phyloP scores from a whole-genome alignment of 1,140 invertebrate species.

The Temnothorax nylanderi region DNA sequence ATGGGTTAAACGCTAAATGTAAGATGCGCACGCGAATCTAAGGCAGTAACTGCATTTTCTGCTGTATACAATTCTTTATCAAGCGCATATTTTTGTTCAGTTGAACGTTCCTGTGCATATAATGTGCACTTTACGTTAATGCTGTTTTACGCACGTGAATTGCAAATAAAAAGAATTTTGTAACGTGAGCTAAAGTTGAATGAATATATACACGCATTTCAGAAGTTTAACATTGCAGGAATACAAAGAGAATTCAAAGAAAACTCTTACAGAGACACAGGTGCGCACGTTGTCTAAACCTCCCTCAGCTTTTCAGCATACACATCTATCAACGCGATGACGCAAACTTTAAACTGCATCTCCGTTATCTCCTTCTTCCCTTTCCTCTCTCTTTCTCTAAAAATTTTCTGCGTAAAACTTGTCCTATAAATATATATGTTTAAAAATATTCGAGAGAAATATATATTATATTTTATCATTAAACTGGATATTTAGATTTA shows the following conservation, averaged over 20 bases:
- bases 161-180: neutral
- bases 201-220: neutral
- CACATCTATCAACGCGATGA: slow-evolving; percentile 17
- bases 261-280: neutral
- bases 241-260: neutral
- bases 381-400: neutral
- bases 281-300: slow-evolving; percentile 10
- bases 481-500: neutral
- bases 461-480: slow-evolving; percentile 3
- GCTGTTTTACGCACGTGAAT: neutral
- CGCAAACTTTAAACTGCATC: slow-evolving; percentile 9
- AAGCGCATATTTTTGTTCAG: neutral
- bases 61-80: neutral
- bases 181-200: neutral
- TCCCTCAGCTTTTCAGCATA: neutral
- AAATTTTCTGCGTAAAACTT: neutral
- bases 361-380: neutral
- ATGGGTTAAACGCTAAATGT: slow-evolving; percentile 4
- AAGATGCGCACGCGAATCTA: neutral
- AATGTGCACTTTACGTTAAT: neutral
- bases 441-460: neutral
- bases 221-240: neutral
- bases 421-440: neutral
- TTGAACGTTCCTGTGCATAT: neutral
- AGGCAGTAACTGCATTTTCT: neutral